Evolutionary conservation across 1,140 invertebrate genomes (phyloP), one percentile per base, ranked within the genome.

Genomic region (Paraescarpia echinospica): DNA sequence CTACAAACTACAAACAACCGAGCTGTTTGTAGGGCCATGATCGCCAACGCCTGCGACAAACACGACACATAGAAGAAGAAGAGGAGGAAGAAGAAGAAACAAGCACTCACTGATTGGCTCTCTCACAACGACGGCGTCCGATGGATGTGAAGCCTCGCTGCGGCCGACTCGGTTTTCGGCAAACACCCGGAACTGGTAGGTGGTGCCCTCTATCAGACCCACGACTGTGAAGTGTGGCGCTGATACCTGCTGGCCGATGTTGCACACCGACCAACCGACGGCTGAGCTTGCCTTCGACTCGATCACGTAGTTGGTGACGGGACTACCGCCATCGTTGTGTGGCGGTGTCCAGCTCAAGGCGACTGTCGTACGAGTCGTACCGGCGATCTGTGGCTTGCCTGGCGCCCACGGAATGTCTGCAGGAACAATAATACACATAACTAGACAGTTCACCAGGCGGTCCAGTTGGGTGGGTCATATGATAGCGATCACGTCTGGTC

Each of bases 81-180:
- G n/a, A n/a, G n/a, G n/a, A n/a, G n/a, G n/a, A n/a, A n/a, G n/a
- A n/a, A 41, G 41, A 91, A 91, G 34, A 31, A 12, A n/a, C 34
- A 27, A n/a, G 8, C 91, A 92, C 51, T 92, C 51, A 92, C 91
- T 34, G 91, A 92, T 59, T 33, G 35, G 90, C 88, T 93, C 93
- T 89, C 93, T 51, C 48, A 92, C 77, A 89, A 93, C 90, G n/a
- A 93, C 92, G 34, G 92, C 90, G 31, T 59, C 89, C 14, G 89
- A 91, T 12, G 31, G 9, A 1, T 33, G 51, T 31, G 93, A 93
- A 18, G 99, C 99, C 96, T 99, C 98, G 93, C 99, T 98, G 93
- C 97, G 97, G 48, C 99, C 99, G 88, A 98, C 99, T 95, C 99
- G 99, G 96, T 99, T 99, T 0, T 99, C 97, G 31, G 99, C 99